Evolutionary conservation across 2,888 invertebrate genomes (phyloP), one percentile per base, ranked within the genome.

Genomic region (Patella ulyssiponensis): DNA sequence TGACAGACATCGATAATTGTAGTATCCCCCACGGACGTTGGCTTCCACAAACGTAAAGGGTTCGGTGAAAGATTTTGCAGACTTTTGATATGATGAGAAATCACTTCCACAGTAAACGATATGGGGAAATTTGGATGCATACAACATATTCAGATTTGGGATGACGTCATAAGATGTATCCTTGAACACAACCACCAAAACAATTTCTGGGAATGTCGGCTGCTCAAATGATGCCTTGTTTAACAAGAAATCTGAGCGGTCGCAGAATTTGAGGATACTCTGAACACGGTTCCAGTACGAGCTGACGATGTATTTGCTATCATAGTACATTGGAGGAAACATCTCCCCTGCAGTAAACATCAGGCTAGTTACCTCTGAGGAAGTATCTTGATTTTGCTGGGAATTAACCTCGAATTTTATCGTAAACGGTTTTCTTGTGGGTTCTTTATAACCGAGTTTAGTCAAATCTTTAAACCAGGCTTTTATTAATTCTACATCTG

Each of bases 281-380:
- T 64, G 20, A 23, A 64, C 64, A 20, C 23, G 64, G 20, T 3
- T 64, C 64, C 64, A 64, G 20, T 64, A 64, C 1, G 64, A 64
- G 1, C 12, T 64, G 2, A 64, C 23, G 23, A 64, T 64, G 23
- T 64, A 64, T 64, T 64, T 64, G 23, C 64, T 64, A 3, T 23
- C 23, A 64, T 64, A 64, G 23, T 64, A 64, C 64, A 64, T 64
- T 64, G 75, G 75, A 11, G 69, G 69, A 15, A 52, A 20, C 52
- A 69, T 54, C 52, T 33, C 44, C n/a, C 20, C 54, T 27, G 76
- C 54, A 14, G 27, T 20, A 56, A 71, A 70, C 14, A 17, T 82
- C 71, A 44, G 71, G 74, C 69, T 86, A 82, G 14, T 71, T 23
- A 44, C 71, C n/a, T 73, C 76, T 69, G 80, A 75, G 78, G 71